Base-by-base conservation (phyloP, 1,140 invertebrate species). In the Portunus trituberculatus region DNA sequence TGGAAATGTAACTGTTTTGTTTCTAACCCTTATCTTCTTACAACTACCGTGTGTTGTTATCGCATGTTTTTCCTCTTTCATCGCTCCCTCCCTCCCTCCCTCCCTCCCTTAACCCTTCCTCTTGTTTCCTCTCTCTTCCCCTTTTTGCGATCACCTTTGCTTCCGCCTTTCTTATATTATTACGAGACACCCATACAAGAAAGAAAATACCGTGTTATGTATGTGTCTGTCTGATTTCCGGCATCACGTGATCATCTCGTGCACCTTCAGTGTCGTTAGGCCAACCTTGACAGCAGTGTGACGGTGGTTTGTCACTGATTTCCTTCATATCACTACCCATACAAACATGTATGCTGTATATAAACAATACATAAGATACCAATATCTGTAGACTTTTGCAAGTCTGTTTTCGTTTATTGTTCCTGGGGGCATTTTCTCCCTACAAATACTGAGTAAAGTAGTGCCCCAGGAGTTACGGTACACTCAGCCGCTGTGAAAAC, bases 141-240 rank as follows among this genome's bases (percentile, higher is more conserved):
- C 46, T 20, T 67, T 48, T 31, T 31, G 4, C 46, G n/a, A 10
- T 14, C 25, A 31, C 45, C 89, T 31, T 4, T 25, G 14, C 29
- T 31, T 28, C 89, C 89, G 10, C n/a, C 46, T 25, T 31, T 12
- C 46, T 76, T 76, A 20, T 25, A 25, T 59, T 59, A 4, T 59
- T 59, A 20, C 52, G 52, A 59, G 10, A 20, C 6, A 10, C 52
- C 3, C 52, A 14, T 59, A 59, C 67, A 76, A 76, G 67, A n/a
- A 25, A 76, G 52, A 76, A 7, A 76, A 76, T n/a, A 76, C 67
- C n/a, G 20, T 25, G 67, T 12, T 7, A n/a, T 76, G 25, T 1
- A 76, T 76, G 67, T 76, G 67, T 76, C 67, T 76, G 67, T 76
- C 67, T 76, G 67, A 76, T 76, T 76, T 76, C 67, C 25, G 67